A percentile compares a stretch with the other conserved stretches of the same genome.
Evolutionary conservation across 1,140 invertebrate species (phyloP).

Genomic region (Hormaphis cornu): DNA sequence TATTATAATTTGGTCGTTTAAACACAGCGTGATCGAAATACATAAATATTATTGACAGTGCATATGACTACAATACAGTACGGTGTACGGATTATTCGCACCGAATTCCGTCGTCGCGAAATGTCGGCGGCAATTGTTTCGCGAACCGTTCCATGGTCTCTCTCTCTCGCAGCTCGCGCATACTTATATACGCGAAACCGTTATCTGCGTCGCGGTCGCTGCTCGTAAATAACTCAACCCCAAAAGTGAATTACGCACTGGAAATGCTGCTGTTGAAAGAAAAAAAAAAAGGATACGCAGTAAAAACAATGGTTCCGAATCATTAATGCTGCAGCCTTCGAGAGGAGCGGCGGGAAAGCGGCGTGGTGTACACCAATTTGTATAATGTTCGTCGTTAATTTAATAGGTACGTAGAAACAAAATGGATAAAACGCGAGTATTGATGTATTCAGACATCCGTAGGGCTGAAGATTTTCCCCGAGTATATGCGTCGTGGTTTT

Average conservation of each 20-base stretch:
- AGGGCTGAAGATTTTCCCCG: too few species aligned
- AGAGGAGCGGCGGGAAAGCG: not conserved
- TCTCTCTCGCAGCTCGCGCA: not conserved
- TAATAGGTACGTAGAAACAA: slow-evolving; percentile 1
- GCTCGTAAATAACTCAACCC: not conserved
- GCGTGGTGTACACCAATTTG: not conserved
- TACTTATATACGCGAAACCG: not conserved
- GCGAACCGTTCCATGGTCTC: slow-evolving; percentile 6
- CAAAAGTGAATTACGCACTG: slow-evolving; percentile 20
- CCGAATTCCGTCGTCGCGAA: slow-evolving; percentile 13
- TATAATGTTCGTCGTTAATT: not conserved
- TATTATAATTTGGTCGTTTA: too few species aligned
- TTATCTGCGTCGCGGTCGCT: not conserved
- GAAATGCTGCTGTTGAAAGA: not conserved
- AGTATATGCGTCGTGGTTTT: too few species aligned
- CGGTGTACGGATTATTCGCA: too few species aligned
- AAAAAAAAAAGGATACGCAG: too few species aligned
- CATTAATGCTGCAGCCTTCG: not conserved
- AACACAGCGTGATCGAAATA: too few species aligned
- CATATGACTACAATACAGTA: too few species aligned
- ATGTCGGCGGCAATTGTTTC: slow-evolving; percentile 17
- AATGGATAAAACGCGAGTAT: not conserved
- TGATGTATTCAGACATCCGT: too few species aligned
- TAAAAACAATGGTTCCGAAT: slow-evolving; percentile 5
- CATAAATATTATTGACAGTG: too few species aligned